A percentile compares a stretch with the other conserved stretches of the same genome.
Conservation (phyloP, 2,888 invertebrate species). For the Chironomus tentans region DNA sequence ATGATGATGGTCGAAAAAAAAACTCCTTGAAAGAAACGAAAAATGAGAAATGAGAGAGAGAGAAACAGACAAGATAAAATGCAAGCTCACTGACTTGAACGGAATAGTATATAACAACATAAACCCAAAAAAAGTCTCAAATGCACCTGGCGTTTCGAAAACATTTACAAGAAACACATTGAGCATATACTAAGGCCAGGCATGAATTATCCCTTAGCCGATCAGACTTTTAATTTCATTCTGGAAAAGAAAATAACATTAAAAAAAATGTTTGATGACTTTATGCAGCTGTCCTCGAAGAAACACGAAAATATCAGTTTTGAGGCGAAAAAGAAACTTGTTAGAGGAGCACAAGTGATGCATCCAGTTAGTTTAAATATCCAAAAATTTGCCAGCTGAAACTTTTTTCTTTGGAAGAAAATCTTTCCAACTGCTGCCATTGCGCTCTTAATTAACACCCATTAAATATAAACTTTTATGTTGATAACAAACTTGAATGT, state of each 20-base stretch:
- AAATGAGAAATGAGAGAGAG: neutral
- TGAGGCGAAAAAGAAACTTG: neutral
- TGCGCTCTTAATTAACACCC: neutral
- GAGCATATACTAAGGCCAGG: neutral
- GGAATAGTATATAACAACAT: neutral
- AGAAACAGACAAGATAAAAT: neutral
- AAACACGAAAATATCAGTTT: neutral
- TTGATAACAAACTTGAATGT: neutral
- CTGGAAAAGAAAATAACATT: neutral
- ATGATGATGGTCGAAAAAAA: constrained; percentile 9
- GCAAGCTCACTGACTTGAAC: neutral
- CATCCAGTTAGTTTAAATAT: neutral
- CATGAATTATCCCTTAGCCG: constrained; percentile 19
- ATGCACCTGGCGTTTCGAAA: constrained; percentile 24
- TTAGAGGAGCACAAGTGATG: neutral
- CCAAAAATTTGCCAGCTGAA: neutral
- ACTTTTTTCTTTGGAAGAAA: neutral
- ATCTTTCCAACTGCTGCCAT: neutral
- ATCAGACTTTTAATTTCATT: constrained; percentile 21
- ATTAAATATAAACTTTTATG: neutral
- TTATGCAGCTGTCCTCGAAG: neutral
- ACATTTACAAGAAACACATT: neutral
- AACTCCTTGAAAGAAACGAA: neutral
- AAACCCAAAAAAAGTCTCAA: neutral
- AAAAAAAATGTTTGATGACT: neutral